Percentiles rank a stretch among this genome's conserved stretches.
phyloP scores from a whole-genome alignment of 2,797 vertebrate species.

The Avahi laniger region DNA sequence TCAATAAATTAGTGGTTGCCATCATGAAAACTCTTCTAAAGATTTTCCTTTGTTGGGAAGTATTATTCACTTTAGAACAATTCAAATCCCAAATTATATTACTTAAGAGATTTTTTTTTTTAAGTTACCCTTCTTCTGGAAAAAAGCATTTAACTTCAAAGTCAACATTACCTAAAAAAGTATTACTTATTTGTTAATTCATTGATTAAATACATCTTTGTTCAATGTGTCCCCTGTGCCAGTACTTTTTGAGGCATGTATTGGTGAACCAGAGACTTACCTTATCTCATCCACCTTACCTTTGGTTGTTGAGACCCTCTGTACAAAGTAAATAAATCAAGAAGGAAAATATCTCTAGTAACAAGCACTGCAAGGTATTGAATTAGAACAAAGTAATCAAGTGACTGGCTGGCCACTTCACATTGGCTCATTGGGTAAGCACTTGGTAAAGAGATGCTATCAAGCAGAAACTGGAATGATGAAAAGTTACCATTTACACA shows the following conservation, averaged over 20 bases:
- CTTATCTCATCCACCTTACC: neutral
- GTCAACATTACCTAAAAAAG: neutral
- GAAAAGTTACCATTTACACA: neutral
- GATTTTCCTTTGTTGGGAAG: slow-evolving; percentile 13
- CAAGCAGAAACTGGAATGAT: neutral
- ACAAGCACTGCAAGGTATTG: rapidly evolving
- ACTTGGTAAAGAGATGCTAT: neutral
- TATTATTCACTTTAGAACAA: slow-evolving; percentile 41
- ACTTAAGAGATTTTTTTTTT: neutral
- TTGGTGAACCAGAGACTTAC: neutral
- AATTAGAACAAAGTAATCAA: neutral
- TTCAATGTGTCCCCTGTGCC: neutral
- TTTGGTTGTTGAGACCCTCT: neutral
- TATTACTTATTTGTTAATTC: neutral
- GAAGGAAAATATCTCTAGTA: neutral
- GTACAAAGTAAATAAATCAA: neutral
- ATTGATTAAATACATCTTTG: neutral
- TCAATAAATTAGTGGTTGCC: slow-evolving; percentile 2
- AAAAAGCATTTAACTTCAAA: neutral
- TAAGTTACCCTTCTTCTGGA: neutral
- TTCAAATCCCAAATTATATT: neutral
- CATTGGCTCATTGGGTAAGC: neutral
- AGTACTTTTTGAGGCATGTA: neutral
- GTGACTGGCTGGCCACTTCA: neutral
- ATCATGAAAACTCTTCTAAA: neutral